Percentiles rank a stretch among this genome's conserved stretches.
These are phyloP conservation scores for Hexactinellida sp. DNA, from an alignment of 37 sponge, comb jelly and placozoan species.

Conservation along the genomic window DNA sequence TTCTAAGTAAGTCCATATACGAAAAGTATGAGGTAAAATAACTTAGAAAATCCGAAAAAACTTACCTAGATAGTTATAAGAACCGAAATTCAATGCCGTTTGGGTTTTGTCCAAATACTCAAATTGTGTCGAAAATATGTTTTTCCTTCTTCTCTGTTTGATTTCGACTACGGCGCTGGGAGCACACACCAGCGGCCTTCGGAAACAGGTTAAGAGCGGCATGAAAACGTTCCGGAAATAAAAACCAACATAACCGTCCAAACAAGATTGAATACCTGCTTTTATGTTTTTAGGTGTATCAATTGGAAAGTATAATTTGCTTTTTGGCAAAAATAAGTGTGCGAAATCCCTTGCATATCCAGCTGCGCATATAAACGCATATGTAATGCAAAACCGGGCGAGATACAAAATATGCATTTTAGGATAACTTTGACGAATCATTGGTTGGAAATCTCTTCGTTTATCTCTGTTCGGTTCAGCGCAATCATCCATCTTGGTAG, in stretches of 20 bases:
- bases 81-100: constrained; percentile 67
- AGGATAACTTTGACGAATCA: neutral
- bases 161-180: constrained; percentile 77
- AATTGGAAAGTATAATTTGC: neutral
- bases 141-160: constrained; percentile 59
- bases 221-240: constrained; percentile 72
- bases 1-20: too few relatives aligned
- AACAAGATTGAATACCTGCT: constrained; percentile 19
- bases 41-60: neutral
- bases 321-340: neutral
- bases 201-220: constrained; percentile 62
- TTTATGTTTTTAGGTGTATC: neutral
- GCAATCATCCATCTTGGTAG: neutral
- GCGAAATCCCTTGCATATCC: neutral
- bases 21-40: too few relatives aligned
- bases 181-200: constrained; percentile 63
- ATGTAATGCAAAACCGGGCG: neutral
- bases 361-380: neutral
- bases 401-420: neutral
- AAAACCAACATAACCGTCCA: constrained; percentile 32
- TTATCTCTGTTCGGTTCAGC: neutral
- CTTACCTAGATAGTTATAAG: constrained; percentile 78
- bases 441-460: neutral
- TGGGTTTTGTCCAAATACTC: neutral
- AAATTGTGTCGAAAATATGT: neutral